Conservation (phyloP, 1,140 invertebrate species). For the Paralvinella palmiformis region DNA sequence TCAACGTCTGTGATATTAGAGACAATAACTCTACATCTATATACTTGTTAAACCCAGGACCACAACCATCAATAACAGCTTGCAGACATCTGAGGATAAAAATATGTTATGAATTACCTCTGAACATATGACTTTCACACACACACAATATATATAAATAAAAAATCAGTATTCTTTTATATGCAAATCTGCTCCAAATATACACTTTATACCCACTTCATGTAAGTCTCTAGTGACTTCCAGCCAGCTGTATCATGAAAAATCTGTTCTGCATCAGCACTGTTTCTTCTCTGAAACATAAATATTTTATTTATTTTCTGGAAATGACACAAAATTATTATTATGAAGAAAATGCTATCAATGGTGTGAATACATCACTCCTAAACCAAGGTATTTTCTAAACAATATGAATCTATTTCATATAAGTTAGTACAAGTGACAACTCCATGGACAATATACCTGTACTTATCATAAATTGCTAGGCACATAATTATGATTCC, state of each 20-base stretch:
- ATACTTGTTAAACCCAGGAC: slow-evolving; percentile 48
- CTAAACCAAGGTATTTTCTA: no score
- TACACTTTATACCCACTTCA: slow-evolving; percentile 48
- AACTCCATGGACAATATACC: no score
- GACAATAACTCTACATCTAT: slow-evolving; percentile 53
- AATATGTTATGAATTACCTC: background rate
- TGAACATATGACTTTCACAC: background rate
- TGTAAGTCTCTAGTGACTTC: slow-evolving; percentile 57
- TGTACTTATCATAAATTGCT: no score
- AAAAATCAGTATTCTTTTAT: background rate
- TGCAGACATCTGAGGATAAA: slow-evolving; percentile 47
- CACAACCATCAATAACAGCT: slow-evolving; percentile 53
- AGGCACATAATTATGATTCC: no score
- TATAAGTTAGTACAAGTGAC: no score
- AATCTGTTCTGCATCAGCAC: slow-evolving; percentile 48
- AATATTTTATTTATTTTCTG: no score
- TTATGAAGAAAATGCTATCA: no score
- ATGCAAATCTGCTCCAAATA: background rate
- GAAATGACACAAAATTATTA: no score
- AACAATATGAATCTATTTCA: no score
- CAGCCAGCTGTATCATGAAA: slow-evolving; percentile 58
- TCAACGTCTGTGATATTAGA: slow-evolving; percentile 51
- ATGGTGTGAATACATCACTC: no score
- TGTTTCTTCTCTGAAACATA: slow-evolving; percentile 21
- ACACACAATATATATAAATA: background rate